Evolutionary conservation across 64 coral and sea anemone genomes (phyloP).

Genomic region (Porites lutea): DNA sequence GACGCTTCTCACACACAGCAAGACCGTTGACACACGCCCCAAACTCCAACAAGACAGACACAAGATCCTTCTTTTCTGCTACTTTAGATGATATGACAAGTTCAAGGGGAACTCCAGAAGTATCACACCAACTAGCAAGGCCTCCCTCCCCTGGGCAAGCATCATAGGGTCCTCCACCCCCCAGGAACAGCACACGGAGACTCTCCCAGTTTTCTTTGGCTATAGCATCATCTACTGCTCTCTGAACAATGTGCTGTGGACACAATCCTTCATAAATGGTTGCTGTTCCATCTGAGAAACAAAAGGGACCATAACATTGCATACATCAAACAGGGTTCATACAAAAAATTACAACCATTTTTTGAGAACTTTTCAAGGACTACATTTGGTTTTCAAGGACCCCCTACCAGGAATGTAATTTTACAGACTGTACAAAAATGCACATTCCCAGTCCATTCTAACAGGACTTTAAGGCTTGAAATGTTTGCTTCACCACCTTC

Average conservation of each 20-base stretch:
- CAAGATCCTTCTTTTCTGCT: constrained; percentile 7
- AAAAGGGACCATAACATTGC: background rate
- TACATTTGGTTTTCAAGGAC: no score
- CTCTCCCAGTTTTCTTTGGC: constrained; percentile 36
- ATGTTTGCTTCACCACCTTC: no score
- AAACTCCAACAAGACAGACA: constrained; percentile 57
- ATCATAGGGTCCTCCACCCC: constrained; percentile 53
- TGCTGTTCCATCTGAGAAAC: constrained; percentile 41
- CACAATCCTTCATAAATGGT: constrained; percentile 20
- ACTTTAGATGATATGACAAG: constrained; percentile 48
- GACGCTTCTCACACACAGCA: constrained; percentile 48
- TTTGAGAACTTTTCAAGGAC: no score
- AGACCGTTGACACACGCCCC: constrained; percentile 70
- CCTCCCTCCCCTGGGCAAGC: constrained; percentile 50
- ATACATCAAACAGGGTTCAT: no score
- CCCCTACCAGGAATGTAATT: no score
- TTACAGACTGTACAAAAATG: no score
- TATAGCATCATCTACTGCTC: constrained; percentile 54
- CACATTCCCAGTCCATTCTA: no score
- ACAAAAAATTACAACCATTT: no score
- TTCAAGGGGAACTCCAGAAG: constrained; percentile 62
- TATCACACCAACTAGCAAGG: constrained; percentile 46
- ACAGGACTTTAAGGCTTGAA: no score
- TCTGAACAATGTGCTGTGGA: constrained; percentile 14
- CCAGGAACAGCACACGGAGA: constrained; percentile 40